A percentile compares a stretch with the other conserved stretches of the same genome.
phyloP scores from a whole-genome alignment of 2,797 vertebrate species.

The Chromis chromis region DNA sequence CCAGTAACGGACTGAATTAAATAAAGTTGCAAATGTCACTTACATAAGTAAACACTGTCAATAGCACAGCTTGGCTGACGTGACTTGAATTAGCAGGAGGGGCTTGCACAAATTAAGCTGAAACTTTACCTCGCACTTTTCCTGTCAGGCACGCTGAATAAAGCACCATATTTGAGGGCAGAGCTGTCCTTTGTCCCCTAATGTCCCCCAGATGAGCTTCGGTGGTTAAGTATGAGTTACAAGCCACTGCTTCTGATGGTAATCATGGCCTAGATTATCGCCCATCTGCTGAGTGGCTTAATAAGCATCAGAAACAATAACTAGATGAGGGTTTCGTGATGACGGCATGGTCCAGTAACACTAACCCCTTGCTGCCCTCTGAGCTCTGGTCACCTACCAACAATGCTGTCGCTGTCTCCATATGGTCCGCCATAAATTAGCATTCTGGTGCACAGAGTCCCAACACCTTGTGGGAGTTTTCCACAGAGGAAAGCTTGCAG shows the following conservation, averaged over 20 bases:
- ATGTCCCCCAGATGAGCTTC: constrained; percentile 70
- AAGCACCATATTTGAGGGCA: constrained; percentile 51
- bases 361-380: constrained; percentile 75
- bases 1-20: constrained; percentile 82
- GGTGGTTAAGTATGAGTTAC: constrained; percentile 78
- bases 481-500: constrained; percentile 41
- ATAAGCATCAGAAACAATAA: constrained; percentile 82
- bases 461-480: constrained; percentile 50
- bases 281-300: constrained; percentile 84
- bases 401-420: constrained; percentile 67
- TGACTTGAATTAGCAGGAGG: constrained; percentile 67
- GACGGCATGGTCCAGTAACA: constrained; percentile 70
- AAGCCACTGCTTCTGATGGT: constrained; percentile 73
- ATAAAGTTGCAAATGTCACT: constrained; percentile 87
- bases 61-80: constrained; percentile 61
- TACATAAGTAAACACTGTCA: constrained; percentile 80
- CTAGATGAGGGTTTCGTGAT: constrained; percentile 73
- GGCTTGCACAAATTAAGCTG: constrained; percentile 43
- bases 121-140: constrained; percentile 29
- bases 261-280: constrained; percentile 80
- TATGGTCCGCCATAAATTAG: constrained; percentile 75
- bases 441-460: constrained; percentile 49
- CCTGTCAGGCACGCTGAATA: constrained; percentile 16
- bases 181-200: constrained; percentile 62
- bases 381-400: constrained; percentile 75